Base-by-base conservation (phyloP, 2,113 vertebrate genomes). In the Aptenodytes patagonicus region DNA sequence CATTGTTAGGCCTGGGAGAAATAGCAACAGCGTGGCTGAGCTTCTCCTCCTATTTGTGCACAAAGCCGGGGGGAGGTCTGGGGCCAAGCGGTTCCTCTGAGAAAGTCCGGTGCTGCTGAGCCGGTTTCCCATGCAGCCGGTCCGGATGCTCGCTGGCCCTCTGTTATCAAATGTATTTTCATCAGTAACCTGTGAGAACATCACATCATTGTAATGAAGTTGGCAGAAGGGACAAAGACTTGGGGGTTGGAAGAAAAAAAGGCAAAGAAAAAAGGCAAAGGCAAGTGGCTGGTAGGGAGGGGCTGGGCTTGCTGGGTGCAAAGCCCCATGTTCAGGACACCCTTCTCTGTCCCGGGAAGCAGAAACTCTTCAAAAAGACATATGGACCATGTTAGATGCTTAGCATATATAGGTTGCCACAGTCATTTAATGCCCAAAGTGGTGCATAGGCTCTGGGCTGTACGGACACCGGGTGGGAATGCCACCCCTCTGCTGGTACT, bases 101-200 rank as follows among this genome's bases (percentile, higher is more conserved):
- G 57, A 78, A 55, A 55, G 29, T 34, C 51, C 2, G 1, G 25
- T 5, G 15, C 4, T 70, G 46, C 60, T 32, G 46, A 82, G 19
- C 31, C 1, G 1, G 16, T 26, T 69, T 72, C 80, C 65, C 69
- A 58, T 0, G 4, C 58, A 52, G 46, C 32, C 5, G 0, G 24
- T 28, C 62, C 0, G 4, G 8, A 11, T 36, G 34, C 32, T 85
- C 2, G 0, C 64, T 29, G 36, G 5, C 2, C 7, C 40, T 69
- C 64, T 38, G 28, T 2, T 62, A 28, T 34, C 51, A 55, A 44
- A 28, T 1, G 2, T 32, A 17, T 75, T 40, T 55, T 42, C 84
- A 28, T 4, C 36, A 36, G 28, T 2, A 21, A 44, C 28, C 62
- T 52, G 12, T 47, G 44, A 85, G 66, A 82, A 49, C 17, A 47